A percentile compares a stretch with the other conserved stretches of the same genome.
Evolutionary conservation across 2,797 vertebrate species (phyloP).

Genomic region (Crax fasciolata): DNA sequence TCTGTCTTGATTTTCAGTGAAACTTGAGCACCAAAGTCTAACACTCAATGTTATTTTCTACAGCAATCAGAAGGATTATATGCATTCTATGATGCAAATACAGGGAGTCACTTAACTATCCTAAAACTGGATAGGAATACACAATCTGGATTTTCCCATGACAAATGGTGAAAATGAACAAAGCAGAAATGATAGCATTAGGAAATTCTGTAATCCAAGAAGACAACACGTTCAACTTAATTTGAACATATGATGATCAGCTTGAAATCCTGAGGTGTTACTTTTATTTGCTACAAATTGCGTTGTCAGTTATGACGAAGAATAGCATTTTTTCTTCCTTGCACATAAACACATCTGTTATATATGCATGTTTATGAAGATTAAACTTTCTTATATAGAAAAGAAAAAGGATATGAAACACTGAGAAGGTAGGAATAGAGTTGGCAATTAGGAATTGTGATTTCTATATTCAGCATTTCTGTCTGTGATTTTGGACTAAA

Average conservation of each 20-base stretch:
- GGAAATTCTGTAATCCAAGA: neutral
- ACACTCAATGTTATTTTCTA: neutral
- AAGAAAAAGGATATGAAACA: neutral
- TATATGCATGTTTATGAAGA: neutral
- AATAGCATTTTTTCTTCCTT: neutral
- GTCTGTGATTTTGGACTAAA: neutral
- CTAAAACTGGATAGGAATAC: neutral
- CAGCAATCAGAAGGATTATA: neutral
- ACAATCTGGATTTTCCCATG: neutral
- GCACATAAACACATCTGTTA: neutral
- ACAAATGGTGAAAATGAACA: neutral
- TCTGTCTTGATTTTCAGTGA: neutral
- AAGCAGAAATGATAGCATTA: neutral
- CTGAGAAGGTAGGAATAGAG: neutral
- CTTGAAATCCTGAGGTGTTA: neutral
- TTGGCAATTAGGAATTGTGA: neutral
- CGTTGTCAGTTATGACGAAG: neutral
- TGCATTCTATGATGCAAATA: neutral
- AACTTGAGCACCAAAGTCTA: neutral
- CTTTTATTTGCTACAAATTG: neutral
- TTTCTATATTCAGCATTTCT: neutral
- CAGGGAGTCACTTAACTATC: neutral
- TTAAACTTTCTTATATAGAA: neutral
- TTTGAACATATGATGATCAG: neutral
- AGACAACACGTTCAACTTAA: neutral